Conservation (phyloP, 2,888 invertebrate genomes). For the Drosophila kambysellisi region DNA sequence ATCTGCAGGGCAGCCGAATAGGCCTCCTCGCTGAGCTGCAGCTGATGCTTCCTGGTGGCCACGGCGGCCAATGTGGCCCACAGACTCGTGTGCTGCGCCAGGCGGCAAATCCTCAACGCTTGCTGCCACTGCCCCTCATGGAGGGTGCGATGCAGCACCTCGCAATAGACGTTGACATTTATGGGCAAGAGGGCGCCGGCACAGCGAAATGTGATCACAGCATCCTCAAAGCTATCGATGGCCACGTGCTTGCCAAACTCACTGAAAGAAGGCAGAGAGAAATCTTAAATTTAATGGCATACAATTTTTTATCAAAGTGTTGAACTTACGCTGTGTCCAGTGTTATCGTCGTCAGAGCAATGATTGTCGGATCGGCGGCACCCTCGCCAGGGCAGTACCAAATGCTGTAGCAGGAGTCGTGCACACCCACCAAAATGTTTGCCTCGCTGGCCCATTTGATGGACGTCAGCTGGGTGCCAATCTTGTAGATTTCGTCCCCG, state of each 20-base stretch:
- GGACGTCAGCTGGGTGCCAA: constrained; percentile 86
- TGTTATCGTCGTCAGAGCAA: constrained; percentile 87
- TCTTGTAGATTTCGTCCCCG: constrained; percentile 82
- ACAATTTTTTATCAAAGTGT: background rate
- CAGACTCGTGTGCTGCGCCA: constrained; percentile 87
- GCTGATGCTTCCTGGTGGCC: constrained; percentile 93
- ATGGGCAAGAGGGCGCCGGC: constrained; percentile 92
- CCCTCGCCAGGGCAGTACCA: constrained; percentile 93
- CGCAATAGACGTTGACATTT: constrained; percentile 84
- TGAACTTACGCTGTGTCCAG: constrained; percentile 85
- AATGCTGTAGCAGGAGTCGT: constrained; percentile 91
- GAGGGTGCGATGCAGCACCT: constrained; percentile 89
- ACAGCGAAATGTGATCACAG: constrained; percentile 93
- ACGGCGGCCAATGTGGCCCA: constrained; percentile 98
- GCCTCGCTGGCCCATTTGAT: constrained; percentile 89
- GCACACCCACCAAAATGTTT: constrained; percentile 92
- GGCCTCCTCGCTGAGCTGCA: constrained; percentile 96
- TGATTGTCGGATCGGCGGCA: constrained; percentile 89
- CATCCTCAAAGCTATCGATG: constrained; percentile 93
- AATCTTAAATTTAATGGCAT: too few relatives aligned
- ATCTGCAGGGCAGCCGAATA: constrained; percentile 95
- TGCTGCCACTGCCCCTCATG: constrained; percentile 93
- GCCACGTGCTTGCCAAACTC: constrained; percentile 95
- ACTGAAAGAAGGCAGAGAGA: constrained; percentile 85
- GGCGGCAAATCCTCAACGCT: constrained; percentile 91